Evolutionary conservation across 2,113 vertebrate species (phyloP).

Genomic region (Nyctibius bracteatus): DNA sequence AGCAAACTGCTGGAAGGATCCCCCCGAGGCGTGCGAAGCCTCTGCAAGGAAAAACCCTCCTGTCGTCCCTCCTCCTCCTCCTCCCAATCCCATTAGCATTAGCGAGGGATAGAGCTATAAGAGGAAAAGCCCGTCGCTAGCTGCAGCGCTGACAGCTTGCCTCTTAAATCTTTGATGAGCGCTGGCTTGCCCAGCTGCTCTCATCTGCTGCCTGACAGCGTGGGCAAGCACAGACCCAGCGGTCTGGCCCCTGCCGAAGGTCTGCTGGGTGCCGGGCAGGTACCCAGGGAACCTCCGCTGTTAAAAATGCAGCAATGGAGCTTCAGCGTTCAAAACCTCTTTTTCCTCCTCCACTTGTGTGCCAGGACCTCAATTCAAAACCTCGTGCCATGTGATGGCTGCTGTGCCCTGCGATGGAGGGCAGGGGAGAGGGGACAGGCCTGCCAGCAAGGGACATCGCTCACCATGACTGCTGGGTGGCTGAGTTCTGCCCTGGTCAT

Average conservation of each 20-base stretch:
- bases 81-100: slow-evolving; percentile 58
- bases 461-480: not conserved
- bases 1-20: not conserved
- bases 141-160: slow-evolving; percentile 21
- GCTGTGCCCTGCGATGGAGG: not conserved
- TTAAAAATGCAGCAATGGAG: accelerated
- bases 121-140: slow-evolving; percentile 45
- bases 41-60: not conserved
- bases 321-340: accelerated
- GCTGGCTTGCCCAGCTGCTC: not conserved
- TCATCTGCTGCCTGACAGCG: not conserved
- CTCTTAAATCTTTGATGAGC: slow-evolving; percentile 50
- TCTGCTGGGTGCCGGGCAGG: not conserved
- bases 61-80: not conserved
- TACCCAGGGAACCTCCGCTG: not conserved
- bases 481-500: not conserved
- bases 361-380: not conserved
- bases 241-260: not conserved
- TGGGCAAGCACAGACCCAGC: not conserved
- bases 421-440: not conserved
- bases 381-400: not conserved
- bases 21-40: not conserved
- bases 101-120: slow-evolving; percentile 53
- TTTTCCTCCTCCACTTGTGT: not conserved
- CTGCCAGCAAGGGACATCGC: not conserved